A percentile compares a stretch with the other conserved stretches of the same genome.
phyloP scores from a whole-genome alignment of 2,113 vertebrate genomes.

The Cephalopterus ornatus region DNA sequence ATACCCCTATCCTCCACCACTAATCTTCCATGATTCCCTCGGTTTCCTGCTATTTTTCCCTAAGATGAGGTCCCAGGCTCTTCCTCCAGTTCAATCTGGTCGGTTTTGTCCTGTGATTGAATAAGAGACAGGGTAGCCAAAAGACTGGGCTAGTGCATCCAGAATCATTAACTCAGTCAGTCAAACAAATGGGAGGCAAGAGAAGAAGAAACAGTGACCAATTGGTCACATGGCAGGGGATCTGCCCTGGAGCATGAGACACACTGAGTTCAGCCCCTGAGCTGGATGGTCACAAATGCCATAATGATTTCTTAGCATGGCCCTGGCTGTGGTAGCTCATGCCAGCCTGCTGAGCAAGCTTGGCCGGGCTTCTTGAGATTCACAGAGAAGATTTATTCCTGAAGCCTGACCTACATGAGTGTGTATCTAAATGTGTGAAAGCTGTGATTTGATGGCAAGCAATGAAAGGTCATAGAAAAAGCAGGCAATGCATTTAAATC shows the following conservation, averaged over 20 bases:
- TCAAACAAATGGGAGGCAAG: conserved; percentile 81
- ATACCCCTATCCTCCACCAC: background rate
- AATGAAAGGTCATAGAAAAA: conserved; percentile 93
- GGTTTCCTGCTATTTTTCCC: background rate
- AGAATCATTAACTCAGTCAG: conserved; percentile 75
- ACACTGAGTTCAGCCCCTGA: conserved; percentile 79
- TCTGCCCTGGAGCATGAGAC: conserved; percentile 83
- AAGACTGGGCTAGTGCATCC: conserved; percentile 55
- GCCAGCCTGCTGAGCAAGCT: conserved; percentile 84
- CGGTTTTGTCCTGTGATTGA: conserved; percentile 54
- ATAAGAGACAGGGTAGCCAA: conserved; percentile 53
- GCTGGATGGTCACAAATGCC: conserved; percentile 77
- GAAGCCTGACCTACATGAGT: conserved; percentile 96
- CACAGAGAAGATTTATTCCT: conserved; percentile 92
- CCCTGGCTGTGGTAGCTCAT: conserved; percentile 77
- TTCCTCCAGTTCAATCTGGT: conserved; percentile 59
- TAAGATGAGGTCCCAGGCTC: background rate
- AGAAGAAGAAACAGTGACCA: conserved; percentile 80
- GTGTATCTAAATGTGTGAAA: conserved; percentile 92
- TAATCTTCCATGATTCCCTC: background rate
- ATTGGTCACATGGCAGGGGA: conserved; percentile 86
- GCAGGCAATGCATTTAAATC: conserved; percentile 88
- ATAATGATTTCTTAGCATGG: conserved; percentile 71
- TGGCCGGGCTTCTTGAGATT: conserved; percentile 81
- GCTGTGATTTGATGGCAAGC: conserved; percentile 87